Conservation (phyloP, 2,113 vertebrate species). For the Phasianus colchicus region DNA sequence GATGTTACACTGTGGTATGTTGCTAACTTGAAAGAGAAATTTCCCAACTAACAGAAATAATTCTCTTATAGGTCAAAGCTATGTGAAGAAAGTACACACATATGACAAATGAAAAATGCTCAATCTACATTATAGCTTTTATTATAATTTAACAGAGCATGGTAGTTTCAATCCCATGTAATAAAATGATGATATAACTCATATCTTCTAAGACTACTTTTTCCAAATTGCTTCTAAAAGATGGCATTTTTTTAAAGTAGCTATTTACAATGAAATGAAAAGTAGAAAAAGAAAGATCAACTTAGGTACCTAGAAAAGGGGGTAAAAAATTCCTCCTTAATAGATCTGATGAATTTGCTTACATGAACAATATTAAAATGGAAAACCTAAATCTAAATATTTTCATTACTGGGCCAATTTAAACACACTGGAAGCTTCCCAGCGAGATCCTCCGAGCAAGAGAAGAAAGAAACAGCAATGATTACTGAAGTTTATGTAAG, state of each 20-base stretch:
- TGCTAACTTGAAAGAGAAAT: neutral
- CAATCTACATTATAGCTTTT: neutral
- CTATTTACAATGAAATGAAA: neutral
- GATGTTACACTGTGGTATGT: neutral
- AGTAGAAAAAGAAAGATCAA: neutral
- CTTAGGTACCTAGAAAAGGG: neutral
- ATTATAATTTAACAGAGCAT: neutral
- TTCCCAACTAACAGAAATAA: neutral
- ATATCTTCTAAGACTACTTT: neutral
- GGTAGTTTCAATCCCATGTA: neutral
- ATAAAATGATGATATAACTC: neutral
- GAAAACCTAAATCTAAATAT: constrained; percentile 6
- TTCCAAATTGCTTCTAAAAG: neutral
- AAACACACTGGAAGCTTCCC: neutral
- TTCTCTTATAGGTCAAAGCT: neutral
- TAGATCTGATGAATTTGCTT: neutral
- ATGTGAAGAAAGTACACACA: neutral
- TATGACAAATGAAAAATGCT: neutral
- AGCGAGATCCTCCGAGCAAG: neutral
- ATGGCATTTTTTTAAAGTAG: neutral
- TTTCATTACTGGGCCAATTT: neutral
- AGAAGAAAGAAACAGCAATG: neutral
- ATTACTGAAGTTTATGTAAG: neutral
- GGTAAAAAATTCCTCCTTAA: neutral
- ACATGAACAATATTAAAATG: neutral